Percentiles rank a stretch among this genome's conserved stretches.
These are phyloP conservation scores for Amphimallon solstitiale DNA, from an alignment of 2,888 invertebrate species.

Conservation along the genomic window DNA sequence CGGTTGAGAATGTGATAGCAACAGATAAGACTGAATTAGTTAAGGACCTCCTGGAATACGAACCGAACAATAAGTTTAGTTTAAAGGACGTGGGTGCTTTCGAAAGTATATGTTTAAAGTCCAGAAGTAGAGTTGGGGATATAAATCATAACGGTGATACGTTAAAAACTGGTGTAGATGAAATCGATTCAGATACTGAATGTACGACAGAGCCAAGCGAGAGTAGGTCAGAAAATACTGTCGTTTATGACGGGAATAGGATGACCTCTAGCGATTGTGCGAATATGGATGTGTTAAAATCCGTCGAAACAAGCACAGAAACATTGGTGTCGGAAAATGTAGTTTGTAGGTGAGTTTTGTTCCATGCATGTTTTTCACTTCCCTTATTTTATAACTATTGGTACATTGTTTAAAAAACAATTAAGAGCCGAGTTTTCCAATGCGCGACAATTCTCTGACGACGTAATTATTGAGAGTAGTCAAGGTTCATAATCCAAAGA, in stretches of 20 bases:
- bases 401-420: no score
- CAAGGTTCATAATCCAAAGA: no score
- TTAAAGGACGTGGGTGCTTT: constrained; percentile 42
- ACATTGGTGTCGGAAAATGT: constrained; percentile 63
- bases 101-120: constrained; percentile 47
- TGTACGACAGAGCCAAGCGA: constrained; percentile 51
- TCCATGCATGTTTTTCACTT: not conserved
- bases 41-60: constrained; percentile 41
- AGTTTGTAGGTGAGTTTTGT: constrained; percentile 46
- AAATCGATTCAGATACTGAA: constrained; percentile 54
- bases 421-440: no score
- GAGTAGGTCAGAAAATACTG: constrained; percentile 54
- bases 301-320: constrained; percentile 67
- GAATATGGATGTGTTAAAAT: constrained; percentile 45
- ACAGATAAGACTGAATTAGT: constrained; percentile 50
- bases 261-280: not conserved
- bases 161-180: constrained; percentile 48
- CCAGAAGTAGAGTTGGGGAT: constrained; percentile 41
- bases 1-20: constrained; percentile 50
- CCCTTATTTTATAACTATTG: no score
- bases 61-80: constrained; percentile 16
- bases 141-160: constrained; percentile 46
- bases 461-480: no score
- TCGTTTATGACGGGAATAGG: constrained; percentile 45
- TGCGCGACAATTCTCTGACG: no score